Conservation (phyloP, 2,797 vertebrate species). For the Nannoperca obscura region DNA sequence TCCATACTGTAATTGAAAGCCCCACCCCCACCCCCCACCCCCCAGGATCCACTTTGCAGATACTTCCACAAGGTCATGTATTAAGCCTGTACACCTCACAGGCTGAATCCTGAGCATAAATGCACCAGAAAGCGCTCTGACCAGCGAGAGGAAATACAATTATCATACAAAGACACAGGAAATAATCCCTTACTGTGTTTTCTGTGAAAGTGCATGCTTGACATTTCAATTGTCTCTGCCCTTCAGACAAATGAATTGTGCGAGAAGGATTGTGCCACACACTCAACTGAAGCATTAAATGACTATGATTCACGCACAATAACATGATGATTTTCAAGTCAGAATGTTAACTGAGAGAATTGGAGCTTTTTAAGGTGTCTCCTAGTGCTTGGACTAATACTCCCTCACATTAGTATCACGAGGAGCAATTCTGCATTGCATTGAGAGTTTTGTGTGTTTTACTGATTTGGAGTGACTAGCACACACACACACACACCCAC, state of each 20-base stretch:
- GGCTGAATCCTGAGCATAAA: slow-evolving; percentile 46
- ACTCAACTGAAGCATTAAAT: slow-evolving; percentile 60
- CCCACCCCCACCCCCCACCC: slow-evolving; percentile 27
- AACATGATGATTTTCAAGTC: slow-evolving; percentile 35
- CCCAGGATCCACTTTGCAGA: slow-evolving; percentile 22
- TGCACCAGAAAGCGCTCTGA: slow-evolving; percentile 22
- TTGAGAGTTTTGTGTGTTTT: slow-evolving; percentile 38
- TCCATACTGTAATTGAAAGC: slow-evolving; percentile 60
- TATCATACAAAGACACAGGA: slow-evolving; percentile 42
- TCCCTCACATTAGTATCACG: slow-evolving; percentile 30
- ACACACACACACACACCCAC: slow-evolving; percentile 38
- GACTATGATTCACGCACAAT: slow-evolving; percentile 53
- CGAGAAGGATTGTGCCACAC: slow-evolving; percentile 40
- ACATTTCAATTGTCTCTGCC: slow-evolving; percentile 66
- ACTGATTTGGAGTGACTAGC: slow-evolving; percentile 32
- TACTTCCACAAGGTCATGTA: slow-evolving; percentile 72
- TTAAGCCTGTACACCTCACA: slow-evolving; percentile 44
- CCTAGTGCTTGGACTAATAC: neutral
- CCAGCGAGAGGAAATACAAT: slow-evolving; percentile 31
- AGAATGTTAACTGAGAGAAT: slow-evolving; percentile 32
- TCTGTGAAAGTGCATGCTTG: slow-evolving; percentile 60
- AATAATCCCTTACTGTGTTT: slow-evolving; percentile 53
- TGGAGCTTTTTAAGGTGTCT: slow-evolving; percentile 37
- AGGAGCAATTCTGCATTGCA: slow-evolving; percentile 8
- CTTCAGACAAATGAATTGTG: slow-evolving; percentile 56